Evolutionary conservation across 64 coral and sea anemone species (phyloP).

Genomic region (Acropora tenuis): DNA sequence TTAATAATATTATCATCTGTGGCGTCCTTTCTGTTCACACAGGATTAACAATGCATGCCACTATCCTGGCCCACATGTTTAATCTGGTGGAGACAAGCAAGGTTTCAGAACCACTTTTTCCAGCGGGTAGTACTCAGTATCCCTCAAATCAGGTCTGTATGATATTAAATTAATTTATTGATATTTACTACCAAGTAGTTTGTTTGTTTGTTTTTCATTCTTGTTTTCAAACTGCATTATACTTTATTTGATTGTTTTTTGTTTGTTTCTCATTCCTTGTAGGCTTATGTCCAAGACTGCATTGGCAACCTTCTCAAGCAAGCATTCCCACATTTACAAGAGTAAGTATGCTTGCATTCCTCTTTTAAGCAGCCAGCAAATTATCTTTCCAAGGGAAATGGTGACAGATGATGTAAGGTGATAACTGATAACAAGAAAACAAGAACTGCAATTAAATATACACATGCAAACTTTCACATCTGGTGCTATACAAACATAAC

Average conservation of each 20-base stretch:
- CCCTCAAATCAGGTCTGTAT: slow-evolving; percentile 71
- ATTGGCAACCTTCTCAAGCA: slow-evolving; percentile 88
- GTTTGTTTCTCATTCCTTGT: background rate
- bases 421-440: no score
- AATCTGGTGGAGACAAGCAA: slow-evolving; percentile 85
- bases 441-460: no score
- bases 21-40: background rate
- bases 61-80: slow-evolving; percentile 97
- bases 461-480: no score
- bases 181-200: no score
- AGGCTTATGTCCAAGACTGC: slow-evolving; percentile 94
- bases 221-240: background rate
- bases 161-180: background rate
- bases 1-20: background rate
- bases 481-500: no score
- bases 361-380: no score
- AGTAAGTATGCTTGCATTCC: slow-evolving; percentile 61
- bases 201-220: background rate
- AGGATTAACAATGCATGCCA: slow-evolving; percentile 96
- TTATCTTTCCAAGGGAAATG: no score
- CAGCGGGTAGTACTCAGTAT: slow-evolving; percentile 47
- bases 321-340: slow-evolving; percentile 96
- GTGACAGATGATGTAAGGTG: no score
- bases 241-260: background rate
- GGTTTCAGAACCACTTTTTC: slow-evolving; percentile 75